Base-by-base conservation (phyloP, 1,140 invertebrate species). In the Saccostrea glomerata region DNA sequence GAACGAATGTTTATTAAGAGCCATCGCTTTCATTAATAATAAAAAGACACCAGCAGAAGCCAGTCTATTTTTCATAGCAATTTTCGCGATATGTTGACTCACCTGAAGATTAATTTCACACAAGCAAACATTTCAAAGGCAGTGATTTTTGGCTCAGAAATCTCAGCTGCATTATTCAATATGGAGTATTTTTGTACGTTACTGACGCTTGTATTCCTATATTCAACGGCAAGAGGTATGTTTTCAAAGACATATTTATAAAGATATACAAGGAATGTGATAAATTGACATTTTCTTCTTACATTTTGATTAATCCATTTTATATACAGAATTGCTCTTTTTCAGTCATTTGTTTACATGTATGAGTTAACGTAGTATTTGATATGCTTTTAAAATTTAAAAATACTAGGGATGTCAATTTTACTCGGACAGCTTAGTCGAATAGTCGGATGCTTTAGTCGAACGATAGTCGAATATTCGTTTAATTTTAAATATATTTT, bases 131-230 rank as follows among this genome's bases (percentile, higher is more conserved):
- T 30, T 77, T 77, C 25, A 63, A 60, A 60, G 20, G 20, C 58
- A 60, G 13, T 60, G 13, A 60, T 60, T n/a, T 63, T 20, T 0
- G n/a, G 58, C 58, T 20, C 13, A 60, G 58, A 60, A 47, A 47
- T 47, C 47, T 47, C 47, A 9, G 47, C 47, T 47, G 1, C 47
- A 63, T 63, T 63, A 20, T 63, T 63, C 58, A 13, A 30, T 2
- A 77, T 77, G 70, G 70, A 77, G 25, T 77, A 30, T 77, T 36
- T 77, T 36, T 36, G 15, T 77, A 77, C 11, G 25, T 36, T 77
- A 77, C 12, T 15, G 7, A 36, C 30, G 30, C 13, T 77, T 25
- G 1, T 77, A 2, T 30, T 36, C 30, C 25, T 2, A 13, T 30
- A 36, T 11, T 77, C 7, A 5, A 77, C 23, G 25, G 30, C 30